Evolutionary conservation across 2,888 invertebrate genomes (phyloP), one percentile per base, ranked within the genome.

Genomic region (Tricholauxania praeusta): DNA sequence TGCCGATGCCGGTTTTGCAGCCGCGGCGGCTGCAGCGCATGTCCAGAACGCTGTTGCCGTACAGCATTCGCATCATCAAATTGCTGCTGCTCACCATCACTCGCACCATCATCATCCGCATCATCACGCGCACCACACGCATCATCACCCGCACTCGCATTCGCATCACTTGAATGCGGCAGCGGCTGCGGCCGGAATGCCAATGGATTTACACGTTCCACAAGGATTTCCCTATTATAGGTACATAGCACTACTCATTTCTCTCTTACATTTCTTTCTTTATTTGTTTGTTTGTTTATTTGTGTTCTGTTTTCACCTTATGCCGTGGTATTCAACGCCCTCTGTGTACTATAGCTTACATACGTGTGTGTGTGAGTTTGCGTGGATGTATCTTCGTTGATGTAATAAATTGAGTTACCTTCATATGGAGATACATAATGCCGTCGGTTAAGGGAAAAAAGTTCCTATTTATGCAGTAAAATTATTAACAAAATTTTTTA

Each of bases 221-320:
- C 96, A 96, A 87, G 95, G 94, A 81, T 96, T 96, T 88, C 94
- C 95, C 74, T 96, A 96, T 89, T 96, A 96, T 89, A 93, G 95
- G 95, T 96, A 85, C 81, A 77, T 78, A 76, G 49, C 22, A 22
- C 53, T 55, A 66, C 28, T 55, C 14, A 55, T 32, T 15, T 15
- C n/a, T 32, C 17, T 39, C 5, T 15, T 32, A 8, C 39, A 17
- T 0, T 17, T n/a, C n/a, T n/a, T n/a, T n/a, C n/a, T n/a, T 62
- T 32, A 47, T 62, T 62, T 62, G 8, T 62, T 62, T 32, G 32
- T 39, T 60, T 60, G 22, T 32, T 28, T 28, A 59, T 22, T 19
- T 55, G 39, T 39, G 10, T 55, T 19, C 19, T 55, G 19, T 5
- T 17, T 57, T 10, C n/a, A 17, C n/a, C 47, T 32, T 17, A 14